Evolutionary conservation across 2,113 vertebrate genomes (phyloP), one percentile per base, ranked within the genome.

Genomic region (Nothocercus julius): DNA sequence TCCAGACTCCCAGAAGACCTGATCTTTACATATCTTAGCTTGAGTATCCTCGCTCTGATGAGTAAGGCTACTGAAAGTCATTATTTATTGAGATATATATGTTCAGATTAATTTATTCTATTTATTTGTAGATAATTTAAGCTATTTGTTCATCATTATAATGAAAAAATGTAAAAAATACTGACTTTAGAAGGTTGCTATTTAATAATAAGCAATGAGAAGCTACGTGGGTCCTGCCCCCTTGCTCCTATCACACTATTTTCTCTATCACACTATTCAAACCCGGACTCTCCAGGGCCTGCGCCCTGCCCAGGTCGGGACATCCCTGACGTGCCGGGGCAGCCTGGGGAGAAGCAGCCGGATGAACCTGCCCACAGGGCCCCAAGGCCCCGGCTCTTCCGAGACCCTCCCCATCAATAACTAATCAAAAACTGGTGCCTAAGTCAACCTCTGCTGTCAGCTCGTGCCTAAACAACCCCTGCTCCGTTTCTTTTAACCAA

Each of bases 81-180:
- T 53, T 95, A 96, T 97, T 96, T 97, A 95, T 96, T 94, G 3
- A 7, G 7, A 2, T 59, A 7, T 64, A 20, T 54, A 30, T 89
- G 77, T 83, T 67, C 1, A 14, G 81, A 92, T 90, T 95, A 93
- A 96, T 96, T 97, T 91, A 92, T 95, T 91, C 22, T 96, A 96
- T 97, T 97, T 97, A 96, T 97, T 95, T 83, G 28, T 56, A 80
- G 40, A 92, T 83, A 80, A 7, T 3, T 54, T 14, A 4, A 40
- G 27, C 58, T 95, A 96, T 95, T 96, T 94, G 96, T 96, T 88
- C n/a, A 72, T 28, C 28, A 94, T 88, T 69, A 90, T 24, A 24
- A 21, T 9, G 38, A 80, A 78, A 80, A 90, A 64, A 77, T 40
- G 38, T 30, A 64, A 20, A 67, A 47, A n/a, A 21, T 83, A 45